These are phyloP conservation scores for Portunus trituberculatus DNA, from an alignment of 1,140 invertebrate species.

Conservation along the genomic window DNA sequence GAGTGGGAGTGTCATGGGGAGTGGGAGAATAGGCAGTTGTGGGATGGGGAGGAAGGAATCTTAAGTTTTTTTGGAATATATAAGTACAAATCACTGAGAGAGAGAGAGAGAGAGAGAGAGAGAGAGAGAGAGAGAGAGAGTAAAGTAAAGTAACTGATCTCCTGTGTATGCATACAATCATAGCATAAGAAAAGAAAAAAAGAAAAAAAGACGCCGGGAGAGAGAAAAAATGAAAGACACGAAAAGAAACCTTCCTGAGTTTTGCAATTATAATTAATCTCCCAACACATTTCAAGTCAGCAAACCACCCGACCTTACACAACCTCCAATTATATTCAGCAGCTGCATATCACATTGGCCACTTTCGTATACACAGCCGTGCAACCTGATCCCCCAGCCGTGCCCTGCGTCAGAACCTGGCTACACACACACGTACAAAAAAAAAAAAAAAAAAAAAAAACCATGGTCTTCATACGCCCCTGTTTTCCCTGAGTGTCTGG, in stretches of 20 bases:
- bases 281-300: constrained; percentile 48
- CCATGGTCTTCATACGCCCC: background rate
- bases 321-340: constrained; percentile 56
- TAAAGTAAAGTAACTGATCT: background rate
- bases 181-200: background rate
- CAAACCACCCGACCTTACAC: constrained; percentile 38
- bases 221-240: background rate
- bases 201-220: background rate
- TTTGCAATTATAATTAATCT: constrained; percentile 63
- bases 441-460: background rate
- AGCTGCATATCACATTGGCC: constrained; percentile 47
- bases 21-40: background rate
- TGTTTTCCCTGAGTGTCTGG: background rate
- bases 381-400: constrained; percentile 56
- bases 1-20: background rate
- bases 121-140: constrained; percentile 27
- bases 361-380: constrained; percentile 29
- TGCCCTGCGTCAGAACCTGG: constrained; percentile 28
- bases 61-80: background rate
- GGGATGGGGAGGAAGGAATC: no score
- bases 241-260: background rate
- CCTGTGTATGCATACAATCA: background rate
- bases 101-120: background rate
- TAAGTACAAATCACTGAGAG: background rate
- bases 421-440: background rate